A percentile compares a stretch with the other conserved stretches of the same genome.
Evolutionary conservation across 2,113 vertebrate genomes (phyloP).

Genomic region (Elachura formosa): DNA sequence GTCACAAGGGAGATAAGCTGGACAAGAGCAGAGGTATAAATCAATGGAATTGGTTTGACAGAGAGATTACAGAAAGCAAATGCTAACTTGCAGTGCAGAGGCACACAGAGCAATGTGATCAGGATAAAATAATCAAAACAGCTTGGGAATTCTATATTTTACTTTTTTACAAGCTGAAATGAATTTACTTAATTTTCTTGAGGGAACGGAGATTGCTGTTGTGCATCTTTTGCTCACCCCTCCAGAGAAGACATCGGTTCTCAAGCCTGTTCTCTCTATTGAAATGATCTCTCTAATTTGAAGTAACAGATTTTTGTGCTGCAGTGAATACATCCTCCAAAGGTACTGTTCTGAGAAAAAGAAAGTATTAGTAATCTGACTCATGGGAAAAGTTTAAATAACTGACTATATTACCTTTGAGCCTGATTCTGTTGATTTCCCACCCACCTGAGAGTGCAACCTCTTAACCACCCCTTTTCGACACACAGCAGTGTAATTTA

Average conservation of each 20-base stretch:
- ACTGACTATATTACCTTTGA: conserved; percentile 1
- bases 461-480: not conserved
- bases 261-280: not conserved
- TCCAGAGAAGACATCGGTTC: not conserved
- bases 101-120: not conserved
- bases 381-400: conserved; percentile 41
- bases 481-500: rapidly evolving
- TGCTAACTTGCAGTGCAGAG: not conserved
- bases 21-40: not conserved
- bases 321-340: conserved; percentile 22
- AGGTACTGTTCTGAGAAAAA: conserved; percentile 38
- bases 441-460: not conserved
- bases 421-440: not conserved
- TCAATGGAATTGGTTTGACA: not conserved
- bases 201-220: not conserved
- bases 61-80: not conserved
- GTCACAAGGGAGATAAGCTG: not conserved
- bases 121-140: not conserved
- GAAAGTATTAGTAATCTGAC: conserved; percentile 52
- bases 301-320: not conserved
- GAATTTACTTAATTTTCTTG: not conserved
- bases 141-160: not conserved
- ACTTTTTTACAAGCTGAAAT: not conserved
- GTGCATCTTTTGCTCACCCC: rapidly evolving
- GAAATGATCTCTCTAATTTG: not conserved